Evolutionary conservation across 2,797 vertebrate genomes (phyloP).

Genomic region (Acanthurus leucopareius): DNA sequence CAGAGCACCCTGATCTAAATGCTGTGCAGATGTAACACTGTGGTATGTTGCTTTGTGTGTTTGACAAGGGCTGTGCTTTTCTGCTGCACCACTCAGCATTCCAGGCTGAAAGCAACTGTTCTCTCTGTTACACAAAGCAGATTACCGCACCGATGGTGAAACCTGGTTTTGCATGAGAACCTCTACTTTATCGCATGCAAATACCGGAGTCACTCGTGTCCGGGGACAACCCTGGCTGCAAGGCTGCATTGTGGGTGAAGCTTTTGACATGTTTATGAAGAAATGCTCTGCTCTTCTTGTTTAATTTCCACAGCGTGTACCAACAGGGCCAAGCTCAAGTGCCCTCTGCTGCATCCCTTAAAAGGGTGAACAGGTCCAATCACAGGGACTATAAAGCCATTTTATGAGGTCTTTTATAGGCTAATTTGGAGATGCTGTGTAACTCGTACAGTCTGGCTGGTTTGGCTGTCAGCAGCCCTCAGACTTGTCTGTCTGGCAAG

Average conservation of each 20-base stretch:
- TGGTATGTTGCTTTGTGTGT: slow-evolving; percentile 46
- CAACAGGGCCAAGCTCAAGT: slow-evolving; percentile 26
- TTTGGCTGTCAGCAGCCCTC: slow-evolving; percentile 25
- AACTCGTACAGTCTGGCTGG: slow-evolving; percentile 37
- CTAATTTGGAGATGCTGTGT: slow-evolving; percentile 54
- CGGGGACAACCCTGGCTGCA: slow-evolving; percentile 48
- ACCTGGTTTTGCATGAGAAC: slow-evolving; percentile 69
- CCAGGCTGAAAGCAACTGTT: slow-evolving; percentile 52
- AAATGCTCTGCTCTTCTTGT: slow-evolving; percentile 31
- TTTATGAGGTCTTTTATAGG: slow-evolving; percentile 76
- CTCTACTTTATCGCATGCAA: slow-evolving; percentile 66
- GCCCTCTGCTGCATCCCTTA: slow-evolving; percentile 55
- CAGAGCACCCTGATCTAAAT: slow-evolving; percentile 6
- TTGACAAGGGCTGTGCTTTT: slow-evolving; percentile 37
- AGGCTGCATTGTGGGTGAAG: slow-evolving; percentile 12
- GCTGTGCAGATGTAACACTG: slow-evolving; percentile 27
- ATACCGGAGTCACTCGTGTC: slow-evolving; percentile 43
- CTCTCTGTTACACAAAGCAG: slow-evolving; percentile 69
- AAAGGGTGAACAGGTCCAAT: slow-evolving; percentile 63
- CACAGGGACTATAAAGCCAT: slow-evolving; percentile 61
- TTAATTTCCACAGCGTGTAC: slow-evolving; percentile 39
- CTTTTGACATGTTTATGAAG: slow-evolving; percentile 44
- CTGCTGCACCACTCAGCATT: slow-evolving; percentile 53
- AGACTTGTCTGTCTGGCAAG: slow-evolving; percentile 26
- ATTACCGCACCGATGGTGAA: slow-evolving; percentile 24